Percentiles rank a stretch among this genome's conserved stretches.
phyloP scores from a whole-genome alignment of 2,888 invertebrate species.

The Tachina grossa region DNA sequence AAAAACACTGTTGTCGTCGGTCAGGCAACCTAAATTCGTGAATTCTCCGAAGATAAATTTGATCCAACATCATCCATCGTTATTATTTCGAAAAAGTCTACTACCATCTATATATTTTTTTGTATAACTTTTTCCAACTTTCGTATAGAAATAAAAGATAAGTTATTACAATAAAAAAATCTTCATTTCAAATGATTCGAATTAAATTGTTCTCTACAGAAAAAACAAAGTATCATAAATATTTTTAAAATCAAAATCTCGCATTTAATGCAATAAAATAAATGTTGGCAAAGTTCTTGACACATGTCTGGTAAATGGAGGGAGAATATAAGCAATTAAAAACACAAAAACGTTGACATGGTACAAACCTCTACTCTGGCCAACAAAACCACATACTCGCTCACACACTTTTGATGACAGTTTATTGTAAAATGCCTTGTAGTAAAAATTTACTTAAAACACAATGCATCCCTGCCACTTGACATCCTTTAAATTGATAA shows the following conservation, averaged over 20 bases:
- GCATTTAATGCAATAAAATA: conserved; percentile 37
- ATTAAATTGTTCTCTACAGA: not conserved
- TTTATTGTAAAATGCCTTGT: conserved; percentile 25
- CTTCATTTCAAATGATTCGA: not conserved
- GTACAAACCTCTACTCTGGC: conserved; percentile 39
- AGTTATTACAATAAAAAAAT: not conserved
- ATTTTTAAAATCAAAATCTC: conserved; percentile 32
- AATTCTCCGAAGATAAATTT: too few relatives aligned
- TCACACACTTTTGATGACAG: conserved; percentile 30
- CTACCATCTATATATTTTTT: too few relatives aligned
- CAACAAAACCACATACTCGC: conserved; percentile 23
- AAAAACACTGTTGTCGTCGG: too few relatives aligned
- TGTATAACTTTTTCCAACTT: too few relatives aligned
- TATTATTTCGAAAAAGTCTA: too few relatives aligned
- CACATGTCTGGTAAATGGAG: conserved; percentile 24
- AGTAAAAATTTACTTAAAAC: conserved; percentile 39
- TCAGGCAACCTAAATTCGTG: too few relatives aligned
- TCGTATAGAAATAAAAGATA: too few relatives aligned
- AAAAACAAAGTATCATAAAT: not conserved
- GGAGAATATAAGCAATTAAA: conserved; percentile 46
- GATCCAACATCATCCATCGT: too few relatives aligned
- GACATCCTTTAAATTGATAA: conserved; percentile 37
- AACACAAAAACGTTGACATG: conserved; percentile 32
- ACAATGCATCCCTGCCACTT: conserved; percentile 28
- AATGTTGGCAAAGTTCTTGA: conserved; percentile 39